phyloP scores from a whole-genome alignment of 1,140 invertebrate species.

The Ganaspis sp. region DNA sequence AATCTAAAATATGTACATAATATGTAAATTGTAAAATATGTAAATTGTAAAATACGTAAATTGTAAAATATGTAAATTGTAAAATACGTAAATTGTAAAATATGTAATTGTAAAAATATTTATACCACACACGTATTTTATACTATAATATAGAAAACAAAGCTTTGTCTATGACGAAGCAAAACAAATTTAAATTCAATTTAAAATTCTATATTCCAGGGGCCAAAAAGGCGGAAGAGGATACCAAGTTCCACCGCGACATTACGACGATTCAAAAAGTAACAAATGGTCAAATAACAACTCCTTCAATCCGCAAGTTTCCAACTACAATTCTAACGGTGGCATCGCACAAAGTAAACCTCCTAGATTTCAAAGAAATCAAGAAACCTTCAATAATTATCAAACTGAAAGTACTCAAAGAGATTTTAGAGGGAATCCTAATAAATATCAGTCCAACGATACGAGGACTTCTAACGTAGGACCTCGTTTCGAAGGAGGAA shows the following conservation, averaged over 20 bases:
- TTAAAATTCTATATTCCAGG: slow-evolving; percentile 48
- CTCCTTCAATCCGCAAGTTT: slow-evolving; percentile 44
- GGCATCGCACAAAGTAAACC: slow-evolving; percentile 65
- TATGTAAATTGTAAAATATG: no score
- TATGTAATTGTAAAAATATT: no score
- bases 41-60: no score
- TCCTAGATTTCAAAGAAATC: slow-evolving; percentile 72
- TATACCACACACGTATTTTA: no score
- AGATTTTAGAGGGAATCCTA: slow-evolving; percentile 51
- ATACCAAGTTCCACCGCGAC: slow-evolving; percentile 65
- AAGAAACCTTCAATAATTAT: slow-evolving; percentile 56
- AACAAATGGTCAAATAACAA: slow-evolving; percentile 60
- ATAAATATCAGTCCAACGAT: slow-evolving; percentile 54
- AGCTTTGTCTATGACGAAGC: no score
- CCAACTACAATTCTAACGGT: slow-evolving; percentile 54
- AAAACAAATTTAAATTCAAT: no score
- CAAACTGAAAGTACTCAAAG: slow-evolving; percentile 53
- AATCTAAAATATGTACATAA: no score
- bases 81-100: no score
- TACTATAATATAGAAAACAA: no score
- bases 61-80: no score
- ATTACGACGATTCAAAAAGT: slow-evolving; percentile 61
- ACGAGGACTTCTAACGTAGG: slow-evolving; percentile 52
- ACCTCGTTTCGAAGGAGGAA: slow-evolving; percentile 42
- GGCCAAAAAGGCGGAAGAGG: slow-evolving; percentile 55